phyloP scores from a whole-genome alignment of 2,888 invertebrate species.

The Amorpha juglandis region DNA sequence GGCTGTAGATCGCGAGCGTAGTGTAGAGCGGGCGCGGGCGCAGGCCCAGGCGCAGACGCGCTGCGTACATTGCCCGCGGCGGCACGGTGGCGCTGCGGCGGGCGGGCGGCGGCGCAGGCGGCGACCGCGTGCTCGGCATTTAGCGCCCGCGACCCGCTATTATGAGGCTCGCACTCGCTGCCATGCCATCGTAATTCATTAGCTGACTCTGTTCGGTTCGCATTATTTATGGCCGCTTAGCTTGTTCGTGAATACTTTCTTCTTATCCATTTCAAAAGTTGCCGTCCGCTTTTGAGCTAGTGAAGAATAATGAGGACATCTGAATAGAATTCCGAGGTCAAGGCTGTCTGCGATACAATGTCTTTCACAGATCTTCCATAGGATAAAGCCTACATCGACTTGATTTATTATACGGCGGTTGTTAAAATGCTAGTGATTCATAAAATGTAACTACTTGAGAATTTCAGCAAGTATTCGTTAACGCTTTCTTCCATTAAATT shows the following conservation, averaged over 20 bases:
- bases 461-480: conserved; percentile 40
- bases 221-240: conserved; percentile 75
- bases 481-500: conserved; percentile 21
- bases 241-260: conserved; percentile 68
- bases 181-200: conserved; percentile 77
- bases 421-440: conserved; percentile 43
- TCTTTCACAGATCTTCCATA: conserved; percentile 54
- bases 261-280: conserved; percentile 60
- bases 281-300: conserved; percentile 42
- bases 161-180: conserved; percentile 61
- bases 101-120: neutral
- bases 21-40: neutral
- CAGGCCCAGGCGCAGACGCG: conserved; percentile 30
- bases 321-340: conserved; percentile 72
- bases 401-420: conserved; percentile 55
- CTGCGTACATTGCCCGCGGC: conserved; percentile 52
- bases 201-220: conserved; percentile 68
- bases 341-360: conserved; percentile 61
- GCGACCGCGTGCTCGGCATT: conserved; percentile 42
- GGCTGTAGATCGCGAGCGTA: conserved; percentile 1
- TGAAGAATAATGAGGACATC: conserved; percentile 50
- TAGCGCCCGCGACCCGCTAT: conserved; percentile 60
- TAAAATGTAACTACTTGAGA: conserved; percentile 44
- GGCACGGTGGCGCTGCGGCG: neutral
- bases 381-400: conserved; percentile 45